Evolutionary conservation across 1,140 invertebrate species (phyloP), one percentile per base, ranked within the genome.

Genomic region (Eubasilissa regina): DNA sequence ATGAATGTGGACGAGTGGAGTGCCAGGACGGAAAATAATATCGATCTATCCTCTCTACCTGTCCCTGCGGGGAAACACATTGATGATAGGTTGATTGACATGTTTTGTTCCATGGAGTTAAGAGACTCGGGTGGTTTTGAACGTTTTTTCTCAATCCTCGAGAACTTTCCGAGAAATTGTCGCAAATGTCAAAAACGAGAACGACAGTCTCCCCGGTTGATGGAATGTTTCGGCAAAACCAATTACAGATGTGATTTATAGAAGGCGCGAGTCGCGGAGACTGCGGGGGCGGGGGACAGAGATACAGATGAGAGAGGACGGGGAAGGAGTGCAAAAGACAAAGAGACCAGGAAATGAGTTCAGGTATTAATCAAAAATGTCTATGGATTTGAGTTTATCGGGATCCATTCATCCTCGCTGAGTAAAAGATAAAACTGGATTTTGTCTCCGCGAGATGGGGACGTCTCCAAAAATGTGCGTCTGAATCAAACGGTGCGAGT

Each of bases 211-310:
- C 35, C 25, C 60, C 60, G 60, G 35, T 43, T 62, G 60, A 62
- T 62, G 60, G 60, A 62, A 62, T 62, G 25, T 6, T 35, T 25
- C 25, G 19, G 19, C 25, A 8, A 11, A 62, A 43, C 19, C 60
- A 62, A 62, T 62, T 62, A 62, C 60, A 21, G 60, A 35, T 21
- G 60, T 62, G 60, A 62, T 62, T 62, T 62, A 62, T 62, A 62
- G 21, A 19, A 15, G 15, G 21, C 25, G 25, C n/a, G 13, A 25
- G 60, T 62, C 60, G 19, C 60, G 25, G 19, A 35, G 25, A 13
- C 11, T 25, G 8, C 13, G 60, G 13, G 15, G 19, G 58, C 7
- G 21, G 12, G 21, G 58, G 53, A 6, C 15, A 19, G 53, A 56
- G 15, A 56, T 56, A 35, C 56, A 21, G 58, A 25, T 9, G 9